Base-by-base conservation (phyloP, 2,113 vertebrate species). In the Syrmaticus mikado region DNA sequence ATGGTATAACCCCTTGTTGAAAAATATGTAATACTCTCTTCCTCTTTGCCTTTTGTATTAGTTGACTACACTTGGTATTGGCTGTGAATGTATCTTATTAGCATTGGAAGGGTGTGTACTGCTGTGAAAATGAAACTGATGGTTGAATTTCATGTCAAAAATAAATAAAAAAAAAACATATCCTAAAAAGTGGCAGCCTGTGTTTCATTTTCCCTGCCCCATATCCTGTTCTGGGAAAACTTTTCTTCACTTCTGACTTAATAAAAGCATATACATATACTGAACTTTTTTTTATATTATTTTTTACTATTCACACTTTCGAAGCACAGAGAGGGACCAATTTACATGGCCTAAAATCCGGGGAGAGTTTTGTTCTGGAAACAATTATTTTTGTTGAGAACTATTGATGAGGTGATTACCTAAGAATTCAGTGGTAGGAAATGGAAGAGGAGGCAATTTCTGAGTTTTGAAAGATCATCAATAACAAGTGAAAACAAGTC, bases 371-470 rank as follows among this genome's bases (percentile, higher is more conserved):
- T 90, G 60, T 60, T 93, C 79, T 73, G 71, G 73, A 85, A 82
- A 76, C 76, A 74, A 78, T 84, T 92, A 87, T 71, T 94, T 82
- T 93, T 73, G 48, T 34, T 64, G 62, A 52, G 52, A 48, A 62
- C 79, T 89, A 76, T 88, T 89, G 89, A 71, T 89, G 90, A 71
- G 67, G 89, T 94, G 87, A 95, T 92, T 95, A 90, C 72, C 43
- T 75, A 92, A 89, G 79, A 94, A 55, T 74, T 82, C 38, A 21
- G 18, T 40, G 53, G 70, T 53, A 94, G 53, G 64, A 96, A 89
- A 91, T 24, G 80, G 88, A 74, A 71, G 87, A 90, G 74, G 53
- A 67, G 70, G 58, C 55, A 68, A 62, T 76, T 76, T 79, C 52
- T 94, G 67, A 16, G 12, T 90, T 81, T 55, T 58, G 84, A 91